These are phyloP conservation scores for Hemibagrus guttatus DNA, from an alignment of 2,797 vertebrate species.

Conservation along the genomic window DNA sequence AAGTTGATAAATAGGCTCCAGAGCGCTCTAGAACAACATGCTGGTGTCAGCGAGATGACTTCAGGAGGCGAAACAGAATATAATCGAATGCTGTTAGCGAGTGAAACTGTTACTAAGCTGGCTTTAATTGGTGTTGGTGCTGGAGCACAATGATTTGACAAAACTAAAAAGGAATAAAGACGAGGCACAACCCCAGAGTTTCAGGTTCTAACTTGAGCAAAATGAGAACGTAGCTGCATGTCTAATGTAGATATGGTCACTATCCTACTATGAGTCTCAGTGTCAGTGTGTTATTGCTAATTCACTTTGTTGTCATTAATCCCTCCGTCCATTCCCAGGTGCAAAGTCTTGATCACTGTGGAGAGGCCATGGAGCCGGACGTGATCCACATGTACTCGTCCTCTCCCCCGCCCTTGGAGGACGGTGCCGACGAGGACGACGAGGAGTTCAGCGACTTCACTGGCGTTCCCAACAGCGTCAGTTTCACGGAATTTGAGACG, in stretches of 20 bases:
- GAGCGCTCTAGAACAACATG: not conserved
- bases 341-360: conserved; percentile 61
- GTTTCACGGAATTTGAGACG: conserved; percentile 88
- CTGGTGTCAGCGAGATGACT: not conserved
- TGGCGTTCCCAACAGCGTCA: conserved; percentile 81
- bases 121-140: not conserved
- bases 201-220: not conserved
- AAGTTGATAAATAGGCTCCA: conserved; percentile 22
- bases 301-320: conserved; percentile 10
- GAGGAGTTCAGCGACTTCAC: conserved; percentile 95
- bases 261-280: not conserved
- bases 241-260: not conserved
- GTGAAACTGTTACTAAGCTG: not conserved
- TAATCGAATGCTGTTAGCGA: not conserved
- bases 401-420: conserved; percentile 93
- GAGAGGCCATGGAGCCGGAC: conserved; percentile 86
- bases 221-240: not conserved
- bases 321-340: conserved; percentile 67
- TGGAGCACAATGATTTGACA: not conserved
- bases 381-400: conserved; percentile 95
- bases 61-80: not conserved
- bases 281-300: not conserved
- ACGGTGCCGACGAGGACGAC: conserved; percentile 88
- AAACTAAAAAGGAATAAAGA: too few species aligned
- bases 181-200: not conserved